Conservation (phyloP, 2,888 invertebrate genomes). For the Epinotia demarniana region DNA sequence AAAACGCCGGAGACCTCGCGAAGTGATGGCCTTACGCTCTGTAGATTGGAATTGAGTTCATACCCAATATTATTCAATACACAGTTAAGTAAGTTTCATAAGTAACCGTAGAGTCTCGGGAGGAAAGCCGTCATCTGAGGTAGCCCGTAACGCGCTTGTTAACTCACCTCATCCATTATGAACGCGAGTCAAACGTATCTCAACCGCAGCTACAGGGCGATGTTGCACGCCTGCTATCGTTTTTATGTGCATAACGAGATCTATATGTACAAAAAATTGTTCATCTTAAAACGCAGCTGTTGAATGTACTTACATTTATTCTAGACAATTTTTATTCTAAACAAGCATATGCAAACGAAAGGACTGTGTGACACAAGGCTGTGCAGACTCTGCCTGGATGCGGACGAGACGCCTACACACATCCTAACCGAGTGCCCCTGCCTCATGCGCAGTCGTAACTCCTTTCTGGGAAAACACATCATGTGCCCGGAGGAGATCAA, state of each 20-base stretch:
- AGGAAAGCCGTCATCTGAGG: constrained; percentile 64
- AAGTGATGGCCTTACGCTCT: not conserved
- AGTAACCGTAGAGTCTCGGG: constrained; percentile 53
- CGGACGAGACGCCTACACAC: too few species aligned
- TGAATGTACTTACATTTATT: too few species aligned
- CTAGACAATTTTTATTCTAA: too few species aligned
- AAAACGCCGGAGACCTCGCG: not conserved
- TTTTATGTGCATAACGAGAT: not conserved
- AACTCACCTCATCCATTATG: constrained; percentile 83
- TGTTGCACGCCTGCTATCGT: constrained; percentile 21
- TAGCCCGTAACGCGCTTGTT: constrained; percentile 73
- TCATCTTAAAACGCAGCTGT: too few species aligned
- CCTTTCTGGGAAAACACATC: too few species aligned
- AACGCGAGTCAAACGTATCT: constrained; percentile 78
- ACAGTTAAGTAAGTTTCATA: constrained; percentile 51
- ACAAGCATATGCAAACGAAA: too few species aligned
- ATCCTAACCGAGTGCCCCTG: too few species aligned
- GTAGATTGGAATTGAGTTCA: not conserved
- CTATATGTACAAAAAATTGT: not conserved
- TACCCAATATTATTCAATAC: not conserved
- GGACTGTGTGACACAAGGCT: too few species aligned
- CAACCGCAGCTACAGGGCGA: constrained; percentile 61
- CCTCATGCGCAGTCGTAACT: too few species aligned
- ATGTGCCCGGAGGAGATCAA: too few species aligned
- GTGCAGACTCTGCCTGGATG: too few species aligned